Base-by-base conservation (phyloP, 2,113 vertebrate genomes). In the Aegotheles bennettii region DNA sequence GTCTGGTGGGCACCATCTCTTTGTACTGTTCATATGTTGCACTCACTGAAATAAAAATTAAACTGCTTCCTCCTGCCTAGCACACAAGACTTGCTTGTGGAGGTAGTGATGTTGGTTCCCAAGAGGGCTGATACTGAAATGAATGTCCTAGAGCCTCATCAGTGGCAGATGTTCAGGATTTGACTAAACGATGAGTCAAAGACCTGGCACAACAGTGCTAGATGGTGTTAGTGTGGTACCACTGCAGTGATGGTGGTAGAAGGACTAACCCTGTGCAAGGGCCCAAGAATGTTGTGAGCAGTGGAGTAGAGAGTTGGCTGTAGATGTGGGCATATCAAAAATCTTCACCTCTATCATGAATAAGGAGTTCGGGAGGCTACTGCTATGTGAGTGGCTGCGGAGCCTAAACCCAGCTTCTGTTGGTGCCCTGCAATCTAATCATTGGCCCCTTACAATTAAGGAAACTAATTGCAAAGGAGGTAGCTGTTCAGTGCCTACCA, bases 381-480 rank as follows among this genome's bases (percentile, higher is more conserved):
- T 31, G 76, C 59, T 45, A 6, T 60, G 12, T 31, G 42, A 65
- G 59, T n/a, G 38, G 43, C 82, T 54, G 54, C 92, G 86, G 50
- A 61, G 29, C 69, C 31, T 86, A 56, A 48, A 75, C 81, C 8
- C 45, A 92, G 59, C 33, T 78, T 63, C 26, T 73, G 25, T 26
- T 42, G 51, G 73, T 74, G 76, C 54, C 47, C 59, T 90, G 76
- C 50, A 74, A 21, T 59, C 47, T 67, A 51, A 57, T 67, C 47
- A 36, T 87, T 89, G 59, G 60, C 76, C 90, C 80, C 81, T 94
- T 67, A 57, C 29, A 47, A 42, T 94, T 75, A 86, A 89, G 82
- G 94, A 93, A 96, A 59, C 24, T 40, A 65, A 75, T 47, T 70
- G 61, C 38, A 94, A 75, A 96, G 83, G 89, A 97, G 93, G 63